Conservation (phyloP, 2,113 vertebrate genomes). For the Turnix velox region DNA sequence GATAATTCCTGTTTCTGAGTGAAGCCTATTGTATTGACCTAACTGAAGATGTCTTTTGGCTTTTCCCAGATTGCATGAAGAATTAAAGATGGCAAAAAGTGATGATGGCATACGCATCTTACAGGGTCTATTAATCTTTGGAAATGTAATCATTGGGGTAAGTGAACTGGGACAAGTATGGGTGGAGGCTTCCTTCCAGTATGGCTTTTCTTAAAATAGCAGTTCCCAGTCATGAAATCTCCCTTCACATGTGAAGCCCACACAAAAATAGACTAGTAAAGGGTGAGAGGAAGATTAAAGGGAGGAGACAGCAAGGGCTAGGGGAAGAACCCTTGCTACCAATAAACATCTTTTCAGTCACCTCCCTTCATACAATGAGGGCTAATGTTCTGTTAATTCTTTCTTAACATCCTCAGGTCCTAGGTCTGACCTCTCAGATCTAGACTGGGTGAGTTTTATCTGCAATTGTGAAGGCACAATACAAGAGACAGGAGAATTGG, state of each 20-base stretch:
- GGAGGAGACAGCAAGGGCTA: not conserved
- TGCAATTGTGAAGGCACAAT: not conserved
- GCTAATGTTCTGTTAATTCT: not conserved
- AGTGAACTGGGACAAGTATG: slow-evolving; percentile 32
- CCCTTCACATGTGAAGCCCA: not conserved
- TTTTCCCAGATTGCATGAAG: slow-evolving; percentile 25
- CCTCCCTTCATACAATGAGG: not conserved
- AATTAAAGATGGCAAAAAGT: slow-evolving; percentile 70
- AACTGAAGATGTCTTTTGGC: not conserved
- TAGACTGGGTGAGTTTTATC: not conserved
- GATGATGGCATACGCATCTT: slow-evolving; percentile 63
- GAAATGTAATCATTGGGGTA: slow-evolving; percentile 77
- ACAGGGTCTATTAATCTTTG: slow-evolving; percentile 75
- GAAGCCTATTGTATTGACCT: not conserved
- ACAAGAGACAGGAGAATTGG: not conserved
- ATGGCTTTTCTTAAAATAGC: not conserved
- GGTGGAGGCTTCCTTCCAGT: not conserved
- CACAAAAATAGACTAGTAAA: not conserved
- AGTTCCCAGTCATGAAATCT: not conserved
- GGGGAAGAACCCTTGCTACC: not conserved
- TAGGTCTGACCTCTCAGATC: not conserved
- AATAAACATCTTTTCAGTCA: not conserved
- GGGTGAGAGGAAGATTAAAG: not conserved
- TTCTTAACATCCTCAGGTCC: not conserved
- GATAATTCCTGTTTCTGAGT: not conserved